A percentile compares a stretch with the other conserved stretches of the same genome.
Evolutionary conservation across 53 echinoderm and acorn worm species (phyloP).

Genomic region (Echinarachnius parma): DNA sequence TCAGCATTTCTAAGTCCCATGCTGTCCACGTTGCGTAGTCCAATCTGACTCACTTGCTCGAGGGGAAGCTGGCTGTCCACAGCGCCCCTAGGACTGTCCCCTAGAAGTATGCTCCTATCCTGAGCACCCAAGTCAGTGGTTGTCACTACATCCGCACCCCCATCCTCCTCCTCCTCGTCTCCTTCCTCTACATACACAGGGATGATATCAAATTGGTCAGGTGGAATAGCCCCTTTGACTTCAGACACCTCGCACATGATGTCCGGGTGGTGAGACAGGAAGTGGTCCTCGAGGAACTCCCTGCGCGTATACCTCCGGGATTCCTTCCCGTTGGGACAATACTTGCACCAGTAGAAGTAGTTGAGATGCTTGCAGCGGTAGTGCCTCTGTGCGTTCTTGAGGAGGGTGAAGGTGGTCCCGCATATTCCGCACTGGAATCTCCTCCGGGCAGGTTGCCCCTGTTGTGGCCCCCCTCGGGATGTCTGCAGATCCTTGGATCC

Average conservation of each 20-base stretch:
- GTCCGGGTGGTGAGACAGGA: slow-evolving; percentile 23
- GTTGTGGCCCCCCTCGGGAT: not conserved
- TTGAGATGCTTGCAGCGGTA: slow-evolving; percentile 36
- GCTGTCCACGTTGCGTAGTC: no score
- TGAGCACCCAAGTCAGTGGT: not conserved
- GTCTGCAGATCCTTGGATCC: slow-evolving; percentile 8
- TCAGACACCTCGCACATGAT: slow-evolving; percentile 23
- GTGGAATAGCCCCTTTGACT: not conserved
- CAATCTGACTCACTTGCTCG: not conserved
- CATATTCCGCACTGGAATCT: slow-evolving; percentile 40
- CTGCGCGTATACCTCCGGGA: slow-evolving; percentile 28
- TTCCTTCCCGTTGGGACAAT: slow-evolving; percentile 28
- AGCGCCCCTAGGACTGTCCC: not conserved
- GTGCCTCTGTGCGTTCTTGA: slow-evolving; percentile 35
- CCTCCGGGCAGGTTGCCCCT: not conserved
- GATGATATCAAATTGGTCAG: slow-evolving; percentile 23
- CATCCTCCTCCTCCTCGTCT: slow-evolving; percentile 31
- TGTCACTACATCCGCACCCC: slow-evolving; percentile 12
- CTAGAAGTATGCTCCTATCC: not conserved
- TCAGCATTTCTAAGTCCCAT: not conserved
- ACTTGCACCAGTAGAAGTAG: slow-evolving; percentile 42
- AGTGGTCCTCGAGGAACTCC: slow-evolving; percentile 30
- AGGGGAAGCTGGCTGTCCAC: not conserved
- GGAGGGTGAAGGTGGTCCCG: slow-evolving; percentile 36
- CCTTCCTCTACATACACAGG: slow-evolving; percentile 17